Evolutionary conservation across 2,888 invertebrate species (phyloP), one percentile per base, ranked within the genome.

Genomic region (Drosophila borealis): DNA sequence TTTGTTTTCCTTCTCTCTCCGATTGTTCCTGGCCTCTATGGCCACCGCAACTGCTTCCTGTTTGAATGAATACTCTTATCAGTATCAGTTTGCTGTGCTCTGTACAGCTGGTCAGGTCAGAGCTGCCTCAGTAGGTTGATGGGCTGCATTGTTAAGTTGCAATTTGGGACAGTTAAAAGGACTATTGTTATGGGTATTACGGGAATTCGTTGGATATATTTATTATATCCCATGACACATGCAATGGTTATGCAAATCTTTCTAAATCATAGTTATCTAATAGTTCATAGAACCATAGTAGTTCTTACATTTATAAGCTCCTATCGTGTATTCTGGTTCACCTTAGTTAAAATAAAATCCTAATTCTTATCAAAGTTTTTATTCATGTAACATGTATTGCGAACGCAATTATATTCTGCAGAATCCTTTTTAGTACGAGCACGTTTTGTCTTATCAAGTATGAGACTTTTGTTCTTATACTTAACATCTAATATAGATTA

Each of bases 21-120:
- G 61, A 60, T 63, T 55, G 60, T 42, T 68, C 54, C 74, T 78
- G 57, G 33, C 25, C 19, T 44, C 45, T 36, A 9, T 14, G 42
- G 34, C 76, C 41, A 57, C 49, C 41, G 36, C 57, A 60, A 53
- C 63, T 44, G 81, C 61, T 81, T 87, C 88, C 81, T 87, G 81
- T 78, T 81, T 55, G 67, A 68, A 60, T 53, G 63, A 57, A 49
- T 48, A 50, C 45, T 68, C 88, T 78, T 81, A 81, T 81, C 88
- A 85, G 68, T 81, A 81, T 81, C 81, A 78, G 68, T 66, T 49
- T 59, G 48, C 45, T 67, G 46, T 55, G 49, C 33, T 55, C 63
- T 57, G 45, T 42, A 44, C 66, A 50, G 54, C 57, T 62, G 69
- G 59, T 66, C 68, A 68, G 81, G 55, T 77, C 59, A 25, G 42